Evolutionary conservation across 1,140 invertebrate species (phyloP), one percentile per base, ranked within the genome.

Genomic region (Venturia canescens): DNA sequence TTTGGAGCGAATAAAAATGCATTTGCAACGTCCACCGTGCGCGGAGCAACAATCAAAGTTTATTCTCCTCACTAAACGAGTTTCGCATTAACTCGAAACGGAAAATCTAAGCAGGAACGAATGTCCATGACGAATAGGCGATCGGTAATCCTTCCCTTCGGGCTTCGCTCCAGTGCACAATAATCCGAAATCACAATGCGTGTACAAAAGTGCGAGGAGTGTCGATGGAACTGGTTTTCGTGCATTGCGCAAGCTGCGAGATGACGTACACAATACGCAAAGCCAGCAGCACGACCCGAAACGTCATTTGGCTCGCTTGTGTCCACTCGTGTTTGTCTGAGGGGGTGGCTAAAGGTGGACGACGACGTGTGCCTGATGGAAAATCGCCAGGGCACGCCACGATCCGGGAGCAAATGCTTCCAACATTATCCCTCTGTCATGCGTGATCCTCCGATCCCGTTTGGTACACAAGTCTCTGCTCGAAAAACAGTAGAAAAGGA

Each of bases 161-260:
- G 38, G 16, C n/a, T 21, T n/a, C 2, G 50, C 50, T 53, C n/a
- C 4, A 53, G 1, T n/a, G 16, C 50, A 53, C 50, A 53, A 53
- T 53, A n/a, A 53, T 53, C 50, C 50, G 18, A 21, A 18, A 53
- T 63, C 23, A 63, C 60, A 26, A 63, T 63, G 27, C 44, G 5
- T 15, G 18, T 27, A 74, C n/a, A 6, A 70, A 63, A 50, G 53
- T 80, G 67, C 29, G 27, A 74, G 23, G 9, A 79, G 21, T 53
- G 53, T n/a, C 21, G 31, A 74, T 48, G 31, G 67, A 75, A 66
- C n/a, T 15, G 69, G 69, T 29, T 80, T 76, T 57, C 34, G 18
- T 34, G 26, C 38, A 84, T 88, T 86, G 82, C 84, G 85, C 87
- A 87, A 88, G 85, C 87, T 88, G 86, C 86, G 82, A 85, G 82